Percentiles rank a stretch among this genome's conserved stretches.
Evolutionary conservation across 2,113 vertebrate species (phyloP).

Genomic region (Gracilinanus agilis): DNA sequence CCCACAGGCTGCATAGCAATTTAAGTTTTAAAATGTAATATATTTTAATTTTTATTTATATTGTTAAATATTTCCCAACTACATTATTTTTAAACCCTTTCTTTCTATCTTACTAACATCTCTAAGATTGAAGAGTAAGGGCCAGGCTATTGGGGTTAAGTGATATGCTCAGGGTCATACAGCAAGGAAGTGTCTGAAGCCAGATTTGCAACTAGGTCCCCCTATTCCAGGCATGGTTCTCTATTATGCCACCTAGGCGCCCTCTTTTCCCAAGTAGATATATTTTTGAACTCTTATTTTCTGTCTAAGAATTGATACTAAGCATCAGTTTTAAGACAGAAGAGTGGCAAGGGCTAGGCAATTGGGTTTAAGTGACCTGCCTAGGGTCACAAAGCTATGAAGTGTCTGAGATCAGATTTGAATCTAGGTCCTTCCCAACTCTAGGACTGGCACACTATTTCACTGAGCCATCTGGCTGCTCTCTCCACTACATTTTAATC

Average conservation of each 20-base stretch:
- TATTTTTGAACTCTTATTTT: too few relatives aligned
- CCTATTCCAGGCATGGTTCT: too few relatives aligned
- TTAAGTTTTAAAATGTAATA: not conserved
- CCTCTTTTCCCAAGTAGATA: too few relatives aligned
- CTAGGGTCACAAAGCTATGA: too few relatives aligned
- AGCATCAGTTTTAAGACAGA: too few relatives aligned
- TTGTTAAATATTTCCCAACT: not conserved
- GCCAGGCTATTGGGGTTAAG: not conserved
- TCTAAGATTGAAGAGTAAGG: not conserved
- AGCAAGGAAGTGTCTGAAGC: too few relatives aligned
- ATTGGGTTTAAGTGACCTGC: too few relatives aligned
- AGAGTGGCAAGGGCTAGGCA: not conserved
- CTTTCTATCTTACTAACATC: too few relatives aligned
- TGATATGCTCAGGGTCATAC: too few relatives aligned
- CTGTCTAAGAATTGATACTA: too few relatives aligned
- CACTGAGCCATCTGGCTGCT: not conserved
- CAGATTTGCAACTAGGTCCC: not conserved
- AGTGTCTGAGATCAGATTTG: too few relatives aligned
- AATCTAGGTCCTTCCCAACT: not conserved
- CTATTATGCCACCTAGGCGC: too few relatives aligned
- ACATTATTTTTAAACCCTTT: not conserved
- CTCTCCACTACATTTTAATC: not conserved
- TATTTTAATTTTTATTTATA: not conserved
- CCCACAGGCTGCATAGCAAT: not conserved
- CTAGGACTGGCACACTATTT: not conserved